Evolutionary conservation across 2,888 invertebrate genomes (phyloP).

Genomic region (Invenusta paracnida): DNA sequence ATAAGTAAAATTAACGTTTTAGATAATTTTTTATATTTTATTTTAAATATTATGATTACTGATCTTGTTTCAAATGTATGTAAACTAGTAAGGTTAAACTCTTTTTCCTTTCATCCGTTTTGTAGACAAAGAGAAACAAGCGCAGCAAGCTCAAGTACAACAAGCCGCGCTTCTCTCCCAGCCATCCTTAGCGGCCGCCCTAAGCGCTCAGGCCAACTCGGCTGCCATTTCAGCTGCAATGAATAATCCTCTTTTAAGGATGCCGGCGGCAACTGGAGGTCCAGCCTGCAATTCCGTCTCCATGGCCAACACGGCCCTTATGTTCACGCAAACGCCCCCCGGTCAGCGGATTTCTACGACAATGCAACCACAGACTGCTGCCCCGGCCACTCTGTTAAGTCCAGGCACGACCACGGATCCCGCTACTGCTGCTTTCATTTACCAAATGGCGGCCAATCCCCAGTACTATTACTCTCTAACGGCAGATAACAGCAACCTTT

Average conservation of each 20-base stretch:
- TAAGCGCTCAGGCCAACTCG: neutral
- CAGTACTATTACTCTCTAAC: neutral
- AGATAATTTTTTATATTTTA: neutral
- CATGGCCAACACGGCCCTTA: neutral
- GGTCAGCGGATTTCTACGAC: neutral
- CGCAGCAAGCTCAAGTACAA: neutral
- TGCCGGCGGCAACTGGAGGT: neutral
- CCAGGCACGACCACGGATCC: neutral
- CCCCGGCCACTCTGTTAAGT: neutral
- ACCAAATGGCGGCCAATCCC: neutral
- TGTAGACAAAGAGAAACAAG: neutral
- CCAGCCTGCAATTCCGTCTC: neutral
- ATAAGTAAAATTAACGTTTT: too few species aligned
- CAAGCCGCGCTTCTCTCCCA: neutral
- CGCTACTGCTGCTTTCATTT: neutral
- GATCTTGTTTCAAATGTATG: too few species aligned
- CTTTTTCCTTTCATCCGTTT: neutral
- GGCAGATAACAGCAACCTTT: neutral
- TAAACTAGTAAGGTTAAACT: too few species aligned
- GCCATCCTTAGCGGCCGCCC: neutral
- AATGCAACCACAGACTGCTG: neutral
- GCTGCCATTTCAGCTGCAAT: neutral
- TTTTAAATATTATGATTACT: neutral
- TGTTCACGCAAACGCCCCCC: neutral
- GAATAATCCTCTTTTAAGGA: neutral